Evolutionary conservation across 2,113 vertebrate species (phyloP), one percentile per base, ranked within the genome.

Genomic region (Pteronura brasiliensis): DNA sequence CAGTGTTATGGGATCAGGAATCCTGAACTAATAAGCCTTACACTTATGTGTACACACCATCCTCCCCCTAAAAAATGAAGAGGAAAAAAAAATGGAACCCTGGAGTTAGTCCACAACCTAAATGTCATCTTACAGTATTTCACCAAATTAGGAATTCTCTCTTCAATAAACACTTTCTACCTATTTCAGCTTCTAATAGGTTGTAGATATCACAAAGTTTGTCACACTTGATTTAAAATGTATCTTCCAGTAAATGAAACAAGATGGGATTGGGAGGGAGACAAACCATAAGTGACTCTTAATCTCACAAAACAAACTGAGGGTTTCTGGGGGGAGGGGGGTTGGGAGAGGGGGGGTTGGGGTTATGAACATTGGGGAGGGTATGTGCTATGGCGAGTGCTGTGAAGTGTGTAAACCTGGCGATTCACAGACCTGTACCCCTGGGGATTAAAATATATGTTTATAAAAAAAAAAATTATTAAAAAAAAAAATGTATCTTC

Each of bases 221-320:
- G 18, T 85, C 55, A 90, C n/a, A 36, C 20, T 88, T 88, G 31
- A 87, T 96, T 94, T 95, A 86, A 88, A 81, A 89, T 20, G 34
- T 42, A 57, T 23, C 25, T 57, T 44, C 42, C 12, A n/a, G n/a
- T n/a, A n/a, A n/a, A n/a, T n/a, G n/a, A n/a, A n/a, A n/a, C n/a
- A n/a, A n/a, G n/a, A n/a, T n/a, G n/a, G n/a, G n/a, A n/a, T n/a
- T n/a, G n/a, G n/a, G n/a, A n/a, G n/a, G n/a, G n/a, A n/a, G n/a
- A n/a, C n/a, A n/a, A n/a, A n/a, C n/a, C n/a, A n/a, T n/a, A n/a
- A n/a, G n/a, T n/a, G n/a, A n/a, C n/a, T n/a, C n/a, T n/a, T n/a
- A n/a, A n/a, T n/a, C n/a, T n/a, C n/a, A n/a, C n/a, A n/a, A n/a
- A n/a, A n/a, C n/a, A n/a, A n/a, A n/a, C n/a, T n/a, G n/a, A n/a